A percentile compares a stretch with the other conserved stretches of the same genome.
Conservation (phyloP, 2,113 vertebrate genomes). For the Gymnorhina tibicen region DNA sequence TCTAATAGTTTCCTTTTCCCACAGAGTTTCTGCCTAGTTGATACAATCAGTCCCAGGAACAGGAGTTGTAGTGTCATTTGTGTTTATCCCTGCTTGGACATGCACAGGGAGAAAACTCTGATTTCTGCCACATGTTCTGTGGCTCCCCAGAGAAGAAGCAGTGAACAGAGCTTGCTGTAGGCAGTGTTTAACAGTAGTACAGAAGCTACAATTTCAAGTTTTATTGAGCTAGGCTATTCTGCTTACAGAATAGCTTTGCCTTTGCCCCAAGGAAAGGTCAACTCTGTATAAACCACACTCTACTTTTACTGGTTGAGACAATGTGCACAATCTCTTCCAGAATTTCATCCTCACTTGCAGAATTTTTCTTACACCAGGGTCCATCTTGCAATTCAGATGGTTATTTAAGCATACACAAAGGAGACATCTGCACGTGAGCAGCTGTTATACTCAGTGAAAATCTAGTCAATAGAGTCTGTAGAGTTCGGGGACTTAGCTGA, state of each 20-base stretch:
- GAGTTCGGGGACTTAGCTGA: neutral
- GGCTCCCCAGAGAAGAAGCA: neutral
- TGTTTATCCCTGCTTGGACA: neutral
- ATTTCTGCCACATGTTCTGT: neutral
- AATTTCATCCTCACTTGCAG: neutral
- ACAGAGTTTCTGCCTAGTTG: neutral
- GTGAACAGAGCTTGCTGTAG: neutral
- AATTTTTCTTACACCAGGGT: neutral
- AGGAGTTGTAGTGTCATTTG: neutral
- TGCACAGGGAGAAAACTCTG: neutral
- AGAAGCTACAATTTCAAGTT: neutral
- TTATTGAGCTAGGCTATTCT: neutral
- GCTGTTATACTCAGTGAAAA: neutral
- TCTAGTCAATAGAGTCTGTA: neutral
- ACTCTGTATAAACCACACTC: neutral
- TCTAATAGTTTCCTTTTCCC: neutral
- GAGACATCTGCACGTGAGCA: neutral
- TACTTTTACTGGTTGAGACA: neutral
- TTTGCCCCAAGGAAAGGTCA: neutral
- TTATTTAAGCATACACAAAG: neutral
- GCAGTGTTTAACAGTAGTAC: neutral
- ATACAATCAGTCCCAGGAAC: neutral
- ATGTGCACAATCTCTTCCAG: neutral
- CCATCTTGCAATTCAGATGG: neutral
- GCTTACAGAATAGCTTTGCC: neutral